A percentile compares a stretch with the other conserved stretches of the same genome.
phyloP scores from a whole-genome alignment of 2,113 vertebrate genomes.

The Melospiza melodia region DNA sequence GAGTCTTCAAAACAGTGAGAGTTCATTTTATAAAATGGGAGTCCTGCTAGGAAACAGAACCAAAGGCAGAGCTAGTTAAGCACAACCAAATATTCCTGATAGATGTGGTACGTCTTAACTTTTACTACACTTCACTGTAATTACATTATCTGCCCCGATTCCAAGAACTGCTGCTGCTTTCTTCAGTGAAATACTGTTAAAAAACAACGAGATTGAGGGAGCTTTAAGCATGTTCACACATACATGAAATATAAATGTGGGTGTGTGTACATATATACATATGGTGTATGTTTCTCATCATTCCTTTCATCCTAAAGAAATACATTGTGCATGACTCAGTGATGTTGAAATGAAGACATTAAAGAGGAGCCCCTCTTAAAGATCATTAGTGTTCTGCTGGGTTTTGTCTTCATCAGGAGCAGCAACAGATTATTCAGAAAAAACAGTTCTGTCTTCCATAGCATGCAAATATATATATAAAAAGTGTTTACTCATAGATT shows the following conservation, averaged over 20 bases:
- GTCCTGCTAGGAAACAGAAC: background rate
- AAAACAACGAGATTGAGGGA: background rate
- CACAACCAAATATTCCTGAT: background rate
- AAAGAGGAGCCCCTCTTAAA: background rate
- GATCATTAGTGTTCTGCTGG: background rate
- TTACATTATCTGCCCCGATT: conserved; percentile 72
- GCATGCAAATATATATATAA: rapidly evolving
- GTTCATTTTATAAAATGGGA: background rate
- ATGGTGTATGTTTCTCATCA: rapidly evolving
- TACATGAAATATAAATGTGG: background rate
- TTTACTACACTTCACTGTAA: conserved; percentile 75
- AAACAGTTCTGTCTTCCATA: background rate
- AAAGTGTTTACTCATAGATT: background rate
- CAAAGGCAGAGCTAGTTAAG: background rate
- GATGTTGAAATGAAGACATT: background rate
- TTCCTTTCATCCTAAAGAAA: background rate
- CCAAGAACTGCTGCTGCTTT: conserved; percentile 70
- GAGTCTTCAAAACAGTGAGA: background rate
- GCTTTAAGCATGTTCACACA: background rate
- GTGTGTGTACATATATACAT: background rate
- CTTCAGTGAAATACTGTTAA: conserved; percentile 76
- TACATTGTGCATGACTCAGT: background rate
- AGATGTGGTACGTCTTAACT: conserved; percentile 3
- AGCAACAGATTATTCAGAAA: background rate
- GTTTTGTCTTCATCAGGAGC: background rate